Conservation (phyloP, 2,888 invertebrate genomes). For the Lasioglossum lativentre region DNA sequence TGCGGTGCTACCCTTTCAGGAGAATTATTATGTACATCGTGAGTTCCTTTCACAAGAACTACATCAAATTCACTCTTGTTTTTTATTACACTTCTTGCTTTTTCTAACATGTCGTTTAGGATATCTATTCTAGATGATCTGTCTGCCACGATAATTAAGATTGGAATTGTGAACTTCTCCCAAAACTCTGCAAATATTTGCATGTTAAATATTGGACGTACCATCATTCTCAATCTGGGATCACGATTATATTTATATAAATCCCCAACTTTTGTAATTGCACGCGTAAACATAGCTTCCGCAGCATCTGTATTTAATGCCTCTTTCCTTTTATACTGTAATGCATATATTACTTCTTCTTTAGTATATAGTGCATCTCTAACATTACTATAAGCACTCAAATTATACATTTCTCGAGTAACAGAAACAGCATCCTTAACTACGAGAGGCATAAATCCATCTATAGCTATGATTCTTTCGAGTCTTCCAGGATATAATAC, state of each 20-base stretch:
- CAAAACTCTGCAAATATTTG: conserved; percentile 51
- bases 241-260: conserved; percentile 87
- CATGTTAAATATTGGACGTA: conserved; percentile 74
- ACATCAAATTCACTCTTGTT: conserved; percentile 16
- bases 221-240: conserved; percentile 84
- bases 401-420: conserved; percentile 82
- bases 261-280: conserved; percentile 83
- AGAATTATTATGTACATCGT: conserved; percentile 88
- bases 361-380: conserved; percentile 78
- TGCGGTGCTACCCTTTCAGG: conserved; percentile 86
- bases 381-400: conserved; percentile 25
- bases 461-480: conserved; percentile 84
- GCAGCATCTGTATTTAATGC: conserved; percentile 85
- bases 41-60: conserved; percentile 85
- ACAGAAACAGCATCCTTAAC: conserved; percentile 71
- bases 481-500: conserved; percentile 84
- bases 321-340: conserved; percentile 83
- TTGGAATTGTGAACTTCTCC: conserved; percentile 54
- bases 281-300: conserved; percentile 85
- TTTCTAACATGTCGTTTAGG: fast-evolving
- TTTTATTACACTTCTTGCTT: not conserved
- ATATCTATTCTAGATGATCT: fast-evolving
- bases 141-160: conserved; percentile 59
- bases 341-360: conserved; percentile 85
- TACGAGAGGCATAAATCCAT: conserved; percentile 80